Base-by-base conservation (phyloP, 2,888 invertebrate genomes). In the Phorcus lineatus region DNA sequence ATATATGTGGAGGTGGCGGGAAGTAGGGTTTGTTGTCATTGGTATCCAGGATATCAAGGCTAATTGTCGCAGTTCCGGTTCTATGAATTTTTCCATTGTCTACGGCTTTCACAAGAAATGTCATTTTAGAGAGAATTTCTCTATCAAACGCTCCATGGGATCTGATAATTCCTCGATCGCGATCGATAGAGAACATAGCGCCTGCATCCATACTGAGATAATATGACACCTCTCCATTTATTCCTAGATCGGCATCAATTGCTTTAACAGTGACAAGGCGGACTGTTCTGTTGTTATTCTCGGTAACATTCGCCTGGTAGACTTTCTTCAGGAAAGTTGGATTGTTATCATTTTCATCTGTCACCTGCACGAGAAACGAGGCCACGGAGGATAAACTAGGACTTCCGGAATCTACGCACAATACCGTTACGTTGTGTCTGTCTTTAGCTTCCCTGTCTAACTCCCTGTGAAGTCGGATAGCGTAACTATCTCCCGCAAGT, bases 1-100 rank as follows among this genome's bases (percentile, higher is more conserved):
- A 96, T 88, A 97, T 97, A 92, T 99, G 98, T 86, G 96, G 96
- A 81, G 86, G 78, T 16, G 81, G 67, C 0, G 74, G 77, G 82
- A 90, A 90, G 28, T 82, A 81, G 2, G 91, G 91, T 6, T 81
- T 80, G 79, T 88, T 87, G 80, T 91, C 91, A 83, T 91, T 91
- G 66, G 82, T 47, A 77, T 91, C 91, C 6, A 82, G 55, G 16
- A 91, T 86, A 17, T 80, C 84, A 0, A 91, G 80, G 9, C 82
- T 77, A 31, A 91, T 88, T 19, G 88, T 88, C 2, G 89, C 87
- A 7, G 85, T 86, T n/a, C 88, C 85, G 0, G 85, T 86, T n/a
- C 82, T 47, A 28, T 81, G 67, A 0, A 85, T 80, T 13, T 67
- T 19, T 0, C 89, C 89, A 36, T 82, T 83, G 79, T 91, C 91